Percentiles rank a stretch among this genome's conserved stretches.
phyloP scores from a whole-genome alignment of 2,113 vertebrate genomes.

The Hippocampus comes region DNA sequence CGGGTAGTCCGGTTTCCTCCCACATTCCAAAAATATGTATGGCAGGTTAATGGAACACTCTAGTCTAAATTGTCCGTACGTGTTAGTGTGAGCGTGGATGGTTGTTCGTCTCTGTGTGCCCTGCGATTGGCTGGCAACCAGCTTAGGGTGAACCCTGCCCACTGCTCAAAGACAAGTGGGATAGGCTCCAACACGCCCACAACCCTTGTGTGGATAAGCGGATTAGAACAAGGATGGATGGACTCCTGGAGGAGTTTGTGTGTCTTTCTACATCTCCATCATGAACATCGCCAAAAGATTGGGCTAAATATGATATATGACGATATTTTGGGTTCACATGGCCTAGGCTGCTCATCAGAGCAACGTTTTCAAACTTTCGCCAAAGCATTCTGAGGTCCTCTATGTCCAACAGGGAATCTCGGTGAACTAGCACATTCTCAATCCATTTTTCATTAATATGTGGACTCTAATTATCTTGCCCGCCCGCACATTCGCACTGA shows the following conservation, averaged over 20 bases:
- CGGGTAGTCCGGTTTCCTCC: no score
- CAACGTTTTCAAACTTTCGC: slow-evolving; percentile 40
- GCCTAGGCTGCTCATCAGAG: background rate
- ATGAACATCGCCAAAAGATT: background rate
- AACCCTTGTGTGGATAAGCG: no score
- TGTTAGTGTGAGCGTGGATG: no score
- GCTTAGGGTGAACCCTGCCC: no score
- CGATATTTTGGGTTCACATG: background rate
- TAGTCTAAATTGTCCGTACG: no score
- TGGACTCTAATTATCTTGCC: slow-evolving; percentile 53
- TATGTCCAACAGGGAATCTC: slow-evolving; percentile 23
- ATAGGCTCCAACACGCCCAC: no score
- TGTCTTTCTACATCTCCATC: slow-evolving; percentile 13
- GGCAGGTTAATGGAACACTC: no score
- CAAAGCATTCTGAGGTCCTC: slow-evolving; percentile 8
- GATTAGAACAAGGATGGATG: no score
- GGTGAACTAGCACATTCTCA: slow-evolving; percentile 23
- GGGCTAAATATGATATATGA: background rate
- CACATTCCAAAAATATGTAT: no score
- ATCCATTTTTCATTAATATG: slow-evolving; percentile 62
- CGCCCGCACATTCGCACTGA: slow-evolving; percentile 32
- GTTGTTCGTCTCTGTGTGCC: no score
- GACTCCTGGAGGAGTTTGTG: background rate
- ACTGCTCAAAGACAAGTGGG: no score
- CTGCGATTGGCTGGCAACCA: no score